Evolutionary conservation across 2,113 vertebrate species (phyloP).

Genomic region (Upupa epops): DNA sequence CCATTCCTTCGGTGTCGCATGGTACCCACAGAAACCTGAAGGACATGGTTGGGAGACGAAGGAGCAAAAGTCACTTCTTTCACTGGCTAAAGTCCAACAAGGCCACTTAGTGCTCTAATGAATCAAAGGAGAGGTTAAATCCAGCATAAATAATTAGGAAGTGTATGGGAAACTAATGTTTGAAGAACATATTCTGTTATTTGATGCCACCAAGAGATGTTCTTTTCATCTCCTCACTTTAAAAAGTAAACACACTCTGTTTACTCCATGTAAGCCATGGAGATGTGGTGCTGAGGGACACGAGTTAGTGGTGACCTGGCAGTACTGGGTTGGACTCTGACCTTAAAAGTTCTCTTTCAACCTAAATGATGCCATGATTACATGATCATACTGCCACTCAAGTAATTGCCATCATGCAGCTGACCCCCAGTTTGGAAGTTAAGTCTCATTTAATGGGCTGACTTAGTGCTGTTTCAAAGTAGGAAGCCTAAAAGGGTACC

Average conservation of each 20-base stretch:
- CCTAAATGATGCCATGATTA: neutral
- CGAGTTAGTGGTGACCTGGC: neutral
- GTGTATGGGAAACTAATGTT: fast-evolving
- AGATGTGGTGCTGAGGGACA: neutral
- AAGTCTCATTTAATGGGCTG: neutral
- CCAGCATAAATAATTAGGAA: neutral
- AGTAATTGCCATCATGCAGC: neutral
- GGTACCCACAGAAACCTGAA: slow-evolving; percentile 36
- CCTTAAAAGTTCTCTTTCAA: neutral
- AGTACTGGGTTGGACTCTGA: neutral
- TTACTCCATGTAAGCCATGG: too few species aligned
- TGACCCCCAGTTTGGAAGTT: neutral
- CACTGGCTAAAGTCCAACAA: neutral
- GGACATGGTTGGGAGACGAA: fast-evolving
- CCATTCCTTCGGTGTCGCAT: slow-evolving; percentile 62
- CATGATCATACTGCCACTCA: neutral
- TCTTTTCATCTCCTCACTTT: neutral
- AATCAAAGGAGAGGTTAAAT: neutral
- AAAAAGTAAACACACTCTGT: neutral
- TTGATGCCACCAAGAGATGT: neutral
- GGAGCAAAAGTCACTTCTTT: neutral
- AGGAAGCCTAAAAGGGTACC: neutral
- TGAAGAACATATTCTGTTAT: neutral
- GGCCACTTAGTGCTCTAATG: neutral
- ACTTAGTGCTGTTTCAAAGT: neutral